Percentiles rank a stretch among this genome's conserved stretches.
phyloP scores from a whole-genome alignment of 1,140 invertebrate species.

The Anagrus nilaparvatae region DNA sequence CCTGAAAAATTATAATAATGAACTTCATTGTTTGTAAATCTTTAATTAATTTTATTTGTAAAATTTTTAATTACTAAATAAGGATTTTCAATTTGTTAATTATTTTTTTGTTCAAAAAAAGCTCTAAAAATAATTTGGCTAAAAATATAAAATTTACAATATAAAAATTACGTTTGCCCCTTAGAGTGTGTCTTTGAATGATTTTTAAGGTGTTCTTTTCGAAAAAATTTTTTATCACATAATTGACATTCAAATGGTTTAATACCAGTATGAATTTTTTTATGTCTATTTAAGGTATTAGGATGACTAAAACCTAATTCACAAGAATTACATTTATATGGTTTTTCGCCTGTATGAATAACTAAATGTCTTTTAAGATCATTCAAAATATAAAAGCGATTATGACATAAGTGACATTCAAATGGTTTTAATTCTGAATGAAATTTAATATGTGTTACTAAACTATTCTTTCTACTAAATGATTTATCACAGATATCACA shows the following conservation, averaged over 20 bases:
- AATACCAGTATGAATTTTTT: slow-evolving; percentile 79
- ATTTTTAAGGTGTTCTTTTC: slow-evolving; percentile 73
- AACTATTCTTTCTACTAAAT: slow-evolving; percentile 91
- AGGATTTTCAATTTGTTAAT: too few relatives aligned
- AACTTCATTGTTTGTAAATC: too few relatives aligned
- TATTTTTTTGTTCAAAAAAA: too few relatives aligned
- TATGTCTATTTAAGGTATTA: slow-evolving; percentile 87
- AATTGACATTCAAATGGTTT: slow-evolving; percentile 74
- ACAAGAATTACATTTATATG: slow-evolving; percentile 86
- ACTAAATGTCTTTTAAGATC: slow-evolving; percentile 86
- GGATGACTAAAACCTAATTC: slow-evolving; percentile 84
- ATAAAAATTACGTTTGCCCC: too few relatives aligned
- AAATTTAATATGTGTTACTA: slow-evolving; percentile 86
- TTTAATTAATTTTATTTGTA: too few relatives aligned
- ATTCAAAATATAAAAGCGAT: slow-evolving; percentile 87
- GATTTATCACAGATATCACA: too few relatives aligned
- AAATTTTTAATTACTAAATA: too few relatives aligned
- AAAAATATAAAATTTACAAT: too few relatives aligned
- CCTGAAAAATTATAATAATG: too few relatives aligned
- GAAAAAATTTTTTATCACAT: slow-evolving; percentile 66
- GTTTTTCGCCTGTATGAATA: slow-evolving; percentile 91
- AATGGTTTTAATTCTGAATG: slow-evolving; percentile 93
- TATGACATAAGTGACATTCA: slow-evolving; percentile 80
- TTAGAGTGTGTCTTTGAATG: too few relatives aligned
- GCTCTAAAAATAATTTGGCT: too few relatives aligned